Evolutionary conservation across 2,888 invertebrate genomes (phyloP), one percentile per base, ranked within the genome.

Genomic region (Mythimna ferrago): DNA sequence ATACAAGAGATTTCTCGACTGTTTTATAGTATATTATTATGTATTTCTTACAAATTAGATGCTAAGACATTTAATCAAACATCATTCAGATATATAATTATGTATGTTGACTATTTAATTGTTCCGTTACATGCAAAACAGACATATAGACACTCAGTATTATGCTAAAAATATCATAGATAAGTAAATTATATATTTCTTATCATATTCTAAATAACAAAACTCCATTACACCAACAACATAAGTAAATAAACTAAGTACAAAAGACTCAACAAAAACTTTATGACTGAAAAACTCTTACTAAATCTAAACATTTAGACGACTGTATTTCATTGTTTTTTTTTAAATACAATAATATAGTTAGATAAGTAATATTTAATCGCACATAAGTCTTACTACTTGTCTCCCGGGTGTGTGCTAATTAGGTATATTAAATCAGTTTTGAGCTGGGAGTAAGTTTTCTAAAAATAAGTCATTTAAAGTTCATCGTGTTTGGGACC

Each of bases 401-500:
- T 76, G 61, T 21, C 66, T 69, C 79, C 81, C 81, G 66, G 38
- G 35, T 32, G 58, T 78, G 70, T 74, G 73, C 73, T 65, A 64
- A 73, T 48, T 26, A 56, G 56, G 7, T 32, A 64, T 68, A 66
- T 66, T 74, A 65, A 61, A 66, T 71, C 64, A 57, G 67, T 73
- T 62, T 64, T 66, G 67, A 69, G 61, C 62, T 57, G 69, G 76
- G 74, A 82, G 61, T 68, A 75, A 76, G 79, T 78, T 64, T 69
- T 75, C 71, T 69, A 85, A 66, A 35, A 19, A 66, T 79, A 70
- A 64, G 67, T 68, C 26, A 78, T 78, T 97, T 98, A 99, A 93
- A 99, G 98, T 95, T 99, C 99, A 93, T 99, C 99, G 94, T 99
- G 99, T 93, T 99, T 99, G 21, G 99, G 99, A 6, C 99, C 99